These are phyloP conservation scores for Pseudoatta argentina DNA, from an alignment of 1,140 invertebrate species.

Conservation along the genomic window DNA sequence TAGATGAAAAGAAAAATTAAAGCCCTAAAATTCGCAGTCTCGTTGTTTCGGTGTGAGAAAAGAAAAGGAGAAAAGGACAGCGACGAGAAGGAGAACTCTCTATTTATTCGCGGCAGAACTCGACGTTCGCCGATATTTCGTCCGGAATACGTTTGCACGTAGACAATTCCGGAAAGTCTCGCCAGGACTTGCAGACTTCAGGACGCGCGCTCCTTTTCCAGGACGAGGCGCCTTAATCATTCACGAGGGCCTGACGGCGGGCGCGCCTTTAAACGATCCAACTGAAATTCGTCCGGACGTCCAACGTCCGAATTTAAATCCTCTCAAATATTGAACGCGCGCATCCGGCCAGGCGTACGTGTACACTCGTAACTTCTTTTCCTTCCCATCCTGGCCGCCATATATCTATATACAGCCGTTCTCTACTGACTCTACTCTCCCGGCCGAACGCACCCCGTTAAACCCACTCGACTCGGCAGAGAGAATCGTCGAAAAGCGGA, in stretches of 20 bases:
- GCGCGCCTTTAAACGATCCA: conserved; percentile 83
- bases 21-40: neutral
- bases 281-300: conserved; percentile 84
- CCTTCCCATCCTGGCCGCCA: conserved; percentile 57
- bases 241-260: conserved; percentile 82
- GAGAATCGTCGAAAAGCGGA: conserved; percentile 73
- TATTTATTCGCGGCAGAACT: conserved; percentile 77
- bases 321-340: conserved; percentile 85
- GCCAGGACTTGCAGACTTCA: conserved; percentile 65
- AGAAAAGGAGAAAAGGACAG: conserved; percentile 14
- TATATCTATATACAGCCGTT: conserved; percentile 55
- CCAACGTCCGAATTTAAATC: conserved; percentile 85
- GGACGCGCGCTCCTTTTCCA: conserved; percentile 66
- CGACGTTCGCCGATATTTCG: conserved; percentile 76
- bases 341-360: conserved; percentile 71
- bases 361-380: conserved; percentile 70
- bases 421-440: conserved; percentile 33
- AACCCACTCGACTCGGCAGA: conserved; percentile 74
- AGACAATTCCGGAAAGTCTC: conserved; percentile 81
- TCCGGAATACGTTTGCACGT: conserved; percentile 77
- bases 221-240: conserved; percentile 81
- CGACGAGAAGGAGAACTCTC: conserved; percentile 65
- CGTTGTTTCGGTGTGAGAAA: neutral
- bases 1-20: conserved; percentile 26
- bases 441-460: conserved; percentile 68